phyloP scores from a whole-genome alignment of 2,797 vertebrate species.

The Pipistrellus pygmaeus region DNA sequence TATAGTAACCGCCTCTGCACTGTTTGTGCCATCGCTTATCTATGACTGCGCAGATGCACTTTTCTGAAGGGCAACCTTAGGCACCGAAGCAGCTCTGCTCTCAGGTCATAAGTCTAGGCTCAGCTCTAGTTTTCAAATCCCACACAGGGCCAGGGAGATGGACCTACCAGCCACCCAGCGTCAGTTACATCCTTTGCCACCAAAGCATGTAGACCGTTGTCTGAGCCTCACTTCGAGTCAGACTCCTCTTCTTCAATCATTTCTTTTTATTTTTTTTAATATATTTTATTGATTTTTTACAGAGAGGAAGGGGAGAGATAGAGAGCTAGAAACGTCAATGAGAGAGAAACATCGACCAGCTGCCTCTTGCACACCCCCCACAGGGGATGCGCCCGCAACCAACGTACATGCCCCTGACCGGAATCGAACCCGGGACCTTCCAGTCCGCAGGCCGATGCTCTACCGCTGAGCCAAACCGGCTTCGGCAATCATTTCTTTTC shows the following conservation, averaged over 20 bases:
- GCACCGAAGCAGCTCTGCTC: not conserved
- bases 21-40: not conserved
- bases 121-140: not conserved
- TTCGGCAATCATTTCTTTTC: not conserved
- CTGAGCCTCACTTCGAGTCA: not conserved
- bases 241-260: not conserved
- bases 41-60: not conserved
- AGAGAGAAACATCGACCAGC: too few relatives aligned
- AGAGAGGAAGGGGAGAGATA: too few relatives aligned
- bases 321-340: too few relatives aligned
- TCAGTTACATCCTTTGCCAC: not conserved
- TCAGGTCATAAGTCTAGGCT: not conserved
- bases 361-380: too few relatives aligned
- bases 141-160: not conserved
- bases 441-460: too few relatives aligned
- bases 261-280: too few relatives aligned
- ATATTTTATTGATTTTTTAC: too few relatives aligned
- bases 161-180: too few relatives aligned
- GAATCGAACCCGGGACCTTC: too few relatives aligned
- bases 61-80: not conserved
- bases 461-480: too few relatives aligned
- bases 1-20: not conserved
- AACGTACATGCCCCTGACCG: too few relatives aligned
- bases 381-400: too few relatives aligned
- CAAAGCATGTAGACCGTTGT: not conserved